phyloP scores from a whole-genome alignment of 92 coral and sea anemone species.

The Diadumene lineata region DNA sequence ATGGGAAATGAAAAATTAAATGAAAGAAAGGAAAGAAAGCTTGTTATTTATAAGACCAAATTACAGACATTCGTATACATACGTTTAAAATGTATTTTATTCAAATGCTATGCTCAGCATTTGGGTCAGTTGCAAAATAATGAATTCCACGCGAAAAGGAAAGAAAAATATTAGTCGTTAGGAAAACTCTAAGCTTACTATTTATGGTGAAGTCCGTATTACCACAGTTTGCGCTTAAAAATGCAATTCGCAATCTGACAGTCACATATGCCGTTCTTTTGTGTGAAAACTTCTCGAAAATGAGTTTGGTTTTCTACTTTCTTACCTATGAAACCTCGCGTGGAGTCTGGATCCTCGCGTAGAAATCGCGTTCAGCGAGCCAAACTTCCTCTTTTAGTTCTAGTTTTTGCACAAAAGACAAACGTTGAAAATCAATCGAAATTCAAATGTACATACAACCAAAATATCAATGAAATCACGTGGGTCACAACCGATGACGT shows the following conservation, averaged over 20 bases:
- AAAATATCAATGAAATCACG: background rate
- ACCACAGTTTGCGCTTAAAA: background rate
- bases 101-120: slow-evolving; percentile 11
- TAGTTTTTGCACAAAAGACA: background rate
- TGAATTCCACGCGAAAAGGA: slow-evolving; percentile 12
- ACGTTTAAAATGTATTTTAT: slow-evolving; percentile 34
- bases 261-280: background rate
- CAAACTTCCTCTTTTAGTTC: too few relatives aligned
- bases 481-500: background rate
- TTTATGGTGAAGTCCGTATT: slow-evolving; percentile 27
- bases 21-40: background rate
- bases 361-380: background rate
- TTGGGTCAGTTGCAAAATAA: slow-evolving; percentile 14
- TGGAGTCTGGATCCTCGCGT: too few relatives aligned
- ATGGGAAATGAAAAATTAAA: slow-evolving; percentile 11
- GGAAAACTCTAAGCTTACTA: slow-evolving; percentile 35
- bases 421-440: background rate
- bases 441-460: background rate
- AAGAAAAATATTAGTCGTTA: slow-evolving; percentile 27
- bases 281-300: background rate
- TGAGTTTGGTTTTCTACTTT: background rate
- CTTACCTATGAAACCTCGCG: background rate
- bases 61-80: slow-evolving; percentile 29
- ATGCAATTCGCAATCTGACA: background rate
- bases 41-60: slow-evolving; percentile 37